Evolutionary conservation across 35 echinoderm and acorn worm genomes (phyloP), one percentile per base, ranked within the genome.

Genomic region (Heliocidaris tuberculata): DNA sequence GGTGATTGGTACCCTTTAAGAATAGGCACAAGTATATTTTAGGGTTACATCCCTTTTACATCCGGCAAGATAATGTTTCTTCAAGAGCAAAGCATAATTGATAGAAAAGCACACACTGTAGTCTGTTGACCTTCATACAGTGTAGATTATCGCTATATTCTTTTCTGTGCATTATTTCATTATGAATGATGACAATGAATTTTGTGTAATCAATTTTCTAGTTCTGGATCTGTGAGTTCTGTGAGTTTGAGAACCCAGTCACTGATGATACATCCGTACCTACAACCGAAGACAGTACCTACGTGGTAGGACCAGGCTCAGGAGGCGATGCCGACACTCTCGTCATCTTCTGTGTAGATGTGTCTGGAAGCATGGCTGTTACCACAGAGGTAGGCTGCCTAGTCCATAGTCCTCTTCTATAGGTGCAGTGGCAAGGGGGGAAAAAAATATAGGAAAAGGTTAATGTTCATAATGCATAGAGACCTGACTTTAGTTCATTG

Each of bases 201-300:
- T 42, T 71, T 71, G 17, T 27, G 4, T 11, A 56, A 56, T 93
- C 56, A 13, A 2, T 42, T 93, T 59, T 27, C 9, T 86, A 99
- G 98, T 94, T 97, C 47, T 99, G 98, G 98, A 94, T 88, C 31
- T 99, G 98, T 96, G 98, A 99, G 52, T 99, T 96, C 92, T 99
- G 98, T 97, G 98, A 96, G 30, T 30, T 86, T 35, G 94, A 94
- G 29, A 97, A 97, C 50, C 61, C 85, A 6, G 54, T 94, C 6
- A 50, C 93, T 48, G 91, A 32, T 0, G 30, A 52, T 13, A 88
- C 42, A 48, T 35, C 60, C 17, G 17, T 96, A 1, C 97, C 95
- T 52, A 70, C 59, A 9, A 95, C 96, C 71, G 94, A 95, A 17
- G 98, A 99, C 93, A 86, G 94, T 60, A 99, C 98, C 9, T 99